Evolutionary conservation across 2,797 vertebrate genomes (phyloP), one percentile per base, ranked within the genome.

Genomic region (Lates japonicus): DNA sequence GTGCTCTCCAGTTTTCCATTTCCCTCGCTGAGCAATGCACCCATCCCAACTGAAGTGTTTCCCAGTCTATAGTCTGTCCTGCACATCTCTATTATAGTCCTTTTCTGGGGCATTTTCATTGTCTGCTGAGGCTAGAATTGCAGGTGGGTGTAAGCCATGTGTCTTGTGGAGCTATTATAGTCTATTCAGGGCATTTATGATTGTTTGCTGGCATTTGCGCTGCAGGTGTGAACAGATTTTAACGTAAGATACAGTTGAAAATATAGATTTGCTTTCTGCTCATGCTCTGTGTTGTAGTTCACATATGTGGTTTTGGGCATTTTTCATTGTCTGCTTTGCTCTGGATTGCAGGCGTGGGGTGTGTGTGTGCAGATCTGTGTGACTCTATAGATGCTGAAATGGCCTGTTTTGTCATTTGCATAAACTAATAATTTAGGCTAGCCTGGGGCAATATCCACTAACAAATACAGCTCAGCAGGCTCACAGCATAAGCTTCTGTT

Each of bases 261-360:
- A 59, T 52, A 51, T 7, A 54, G 64, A 76, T 65, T 57, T 61
- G 6, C 57, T 62, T 71, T 76, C 16, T 67, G 12, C 35, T 66
- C 0, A 1, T 51, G 44, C 57, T 63, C n/a, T n/a, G n/a, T n/a
- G 54, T 73, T 71, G 41, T 13, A 4, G 9, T 16, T 29, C 70
- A 70, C 29, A 63, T 5, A 61, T 72, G 73, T 73, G 20, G 75
- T 55, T 57, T 22, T 20, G 6, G 64, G 49, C 52, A 64, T 74
- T 81, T 83, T 85, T 83, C 71, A 86, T 91, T 87, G 87, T 92
- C 79, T 84, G 41, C 76, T 51, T 63, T 72, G 65, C 17, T 70
- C 64, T 33, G 55, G 74, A 78, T 73, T 85, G 91, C 80, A 85
- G 76, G 79, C 84, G 82, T 74, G 29, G 59, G 35, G 39, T 60